phyloP scores from a whole-genome alignment of 2,888 invertebrate genomes.

The Ornithoptera alexandrae region DNA sequence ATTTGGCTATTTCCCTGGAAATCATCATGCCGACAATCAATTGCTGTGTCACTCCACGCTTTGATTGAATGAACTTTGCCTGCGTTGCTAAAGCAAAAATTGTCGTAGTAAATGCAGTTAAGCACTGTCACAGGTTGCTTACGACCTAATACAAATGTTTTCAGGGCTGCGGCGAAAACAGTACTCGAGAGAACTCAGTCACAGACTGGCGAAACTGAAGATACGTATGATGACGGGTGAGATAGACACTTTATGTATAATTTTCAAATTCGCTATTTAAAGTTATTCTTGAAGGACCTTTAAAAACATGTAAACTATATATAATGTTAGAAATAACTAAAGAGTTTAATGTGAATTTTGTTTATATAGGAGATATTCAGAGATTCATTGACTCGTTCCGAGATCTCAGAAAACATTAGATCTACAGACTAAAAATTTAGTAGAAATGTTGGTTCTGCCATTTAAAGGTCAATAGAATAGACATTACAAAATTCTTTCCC shows the following conservation, averaged over 20 bases:
- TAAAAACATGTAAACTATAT: background rate
- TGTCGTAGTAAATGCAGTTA: background rate
- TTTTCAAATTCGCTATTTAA: too few species aligned
- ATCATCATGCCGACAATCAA: background rate
- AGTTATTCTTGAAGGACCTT: background rate
- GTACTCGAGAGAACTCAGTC: conserved; percentile 76
- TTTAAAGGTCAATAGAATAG: too few species aligned
- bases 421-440: too few species aligned
- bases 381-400: too few species aligned
- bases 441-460: too few species aligned
- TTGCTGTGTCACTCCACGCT: conserved; percentile 34
- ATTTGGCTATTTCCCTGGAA: background rate
- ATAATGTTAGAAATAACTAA: too few species aligned
- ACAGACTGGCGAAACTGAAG: conserved; percentile 74
- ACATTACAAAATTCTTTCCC: too few species aligned
- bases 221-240: conserved; percentile 84
- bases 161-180: conserved; percentile 81
- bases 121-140: background rate
- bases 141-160: conserved; percentile 32
- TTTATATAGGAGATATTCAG: too few species aligned
- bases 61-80: conserved; percentile 34
- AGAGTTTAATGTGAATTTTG: too few species aligned
- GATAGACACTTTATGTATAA: conserved; percentile 14
- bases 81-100: conserved; percentile 42
- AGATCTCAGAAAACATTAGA: too few species aligned